phyloP scores from a whole-genome alignment of 2,113 vertebrate genomes.

The Peromyscus leucopus region DNA sequence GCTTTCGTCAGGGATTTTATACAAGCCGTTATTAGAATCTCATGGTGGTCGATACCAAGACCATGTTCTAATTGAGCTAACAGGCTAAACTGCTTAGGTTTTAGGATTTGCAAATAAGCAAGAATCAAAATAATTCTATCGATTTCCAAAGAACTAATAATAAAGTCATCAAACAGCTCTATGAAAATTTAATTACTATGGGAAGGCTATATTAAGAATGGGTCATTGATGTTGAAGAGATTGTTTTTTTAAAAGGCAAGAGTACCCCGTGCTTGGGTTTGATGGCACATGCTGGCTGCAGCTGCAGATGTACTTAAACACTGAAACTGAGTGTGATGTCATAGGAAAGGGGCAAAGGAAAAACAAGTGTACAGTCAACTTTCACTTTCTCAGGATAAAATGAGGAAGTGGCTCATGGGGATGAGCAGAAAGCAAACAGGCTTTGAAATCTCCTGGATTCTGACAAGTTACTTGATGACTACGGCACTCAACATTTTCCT shows the following conservation, averaged over 20 bases:
- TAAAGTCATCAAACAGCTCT: slow-evolving; percentile 62
- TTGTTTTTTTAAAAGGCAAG: neutral
- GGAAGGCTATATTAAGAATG: slow-evolving; percentile 62
- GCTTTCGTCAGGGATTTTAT: slow-evolving; percentile 4
- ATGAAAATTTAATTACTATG: slow-evolving; percentile 74
- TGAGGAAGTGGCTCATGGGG: neutral
- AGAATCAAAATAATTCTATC: slow-evolving; percentile 67
- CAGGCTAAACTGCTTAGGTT: slow-evolving; percentile 58
- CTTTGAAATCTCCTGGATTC: neutral
- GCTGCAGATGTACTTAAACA: neutral
- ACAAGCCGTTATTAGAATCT: neutral
- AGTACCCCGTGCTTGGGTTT: slow-evolving; percentile 30
- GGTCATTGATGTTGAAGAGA: slow-evolving; percentile 59
- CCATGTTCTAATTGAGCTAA: slow-evolving; percentile 47
- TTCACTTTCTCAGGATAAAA: slow-evolving; percentile 19
- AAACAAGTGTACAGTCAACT: neutral
- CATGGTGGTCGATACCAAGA: slow-evolving; percentile 59
- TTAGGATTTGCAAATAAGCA: slow-evolving; percentile 71
- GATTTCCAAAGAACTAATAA: slow-evolving; percentile 68
- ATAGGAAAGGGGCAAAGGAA: neutral
- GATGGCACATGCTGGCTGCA: neutral
- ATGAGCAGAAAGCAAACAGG: neutral
- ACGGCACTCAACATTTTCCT: neutral
- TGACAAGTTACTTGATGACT: slow-evolving; percentile 27
- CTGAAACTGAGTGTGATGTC: slow-evolving; percentile 30